Evolutionary conservation across 2,888 invertebrate genomes (phyloP).

Genomic region (Eristalis pertinax): DNA sequence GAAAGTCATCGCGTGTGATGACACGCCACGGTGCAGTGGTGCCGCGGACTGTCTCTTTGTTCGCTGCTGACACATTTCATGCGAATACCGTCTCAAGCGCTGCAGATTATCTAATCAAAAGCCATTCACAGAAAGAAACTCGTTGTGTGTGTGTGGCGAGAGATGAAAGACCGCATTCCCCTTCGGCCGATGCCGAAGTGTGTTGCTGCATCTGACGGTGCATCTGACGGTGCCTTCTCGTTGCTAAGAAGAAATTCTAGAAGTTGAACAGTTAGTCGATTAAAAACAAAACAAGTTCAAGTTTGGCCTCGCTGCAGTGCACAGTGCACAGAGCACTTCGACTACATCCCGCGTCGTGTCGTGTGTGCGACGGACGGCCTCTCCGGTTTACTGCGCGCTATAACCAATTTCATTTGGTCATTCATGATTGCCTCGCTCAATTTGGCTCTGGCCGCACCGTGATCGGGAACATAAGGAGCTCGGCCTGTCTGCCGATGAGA

Average conservation of each 20-base stretch:
- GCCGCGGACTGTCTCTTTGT: slow-evolving; percentile 25
- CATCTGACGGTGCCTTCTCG: background rate
- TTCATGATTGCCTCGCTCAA: slow-evolving; percentile 64
- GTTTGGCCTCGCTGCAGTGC: slow-evolving; percentile 27
- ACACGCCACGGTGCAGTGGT: slow-evolving; percentile 26
- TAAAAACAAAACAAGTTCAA: slow-evolving; percentile 72
- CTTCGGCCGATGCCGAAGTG: background rate
- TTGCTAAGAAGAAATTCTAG: slow-evolving; percentile 38
- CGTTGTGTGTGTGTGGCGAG: background rate
- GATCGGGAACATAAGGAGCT: slow-evolving; percentile 6
- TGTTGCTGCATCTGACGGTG: background rate
- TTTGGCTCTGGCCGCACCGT: slow-evolving; percentile 21
- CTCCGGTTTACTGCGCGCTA: slow-evolving; percentile 14
- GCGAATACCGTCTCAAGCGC: background rate
- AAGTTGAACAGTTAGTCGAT: slow-evolving; percentile 68
- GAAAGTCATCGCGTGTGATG: slow-evolving; percentile 37
- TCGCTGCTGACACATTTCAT: slow-evolving; percentile 42
- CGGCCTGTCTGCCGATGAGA: background rate
- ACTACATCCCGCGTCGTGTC: no score
- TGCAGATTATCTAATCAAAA: slow-evolving; percentile 28
- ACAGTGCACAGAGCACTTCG: no score
- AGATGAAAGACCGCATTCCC: slow-evolving; percentile 47
- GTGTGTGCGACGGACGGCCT: background rate
- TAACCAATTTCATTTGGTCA: slow-evolving; percentile 66
- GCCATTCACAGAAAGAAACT: slow-evolving; percentile 23